phyloP scores from a whole-genome alignment of 2,888 invertebrate genomes.

The Dynastes tityus region DNA sequence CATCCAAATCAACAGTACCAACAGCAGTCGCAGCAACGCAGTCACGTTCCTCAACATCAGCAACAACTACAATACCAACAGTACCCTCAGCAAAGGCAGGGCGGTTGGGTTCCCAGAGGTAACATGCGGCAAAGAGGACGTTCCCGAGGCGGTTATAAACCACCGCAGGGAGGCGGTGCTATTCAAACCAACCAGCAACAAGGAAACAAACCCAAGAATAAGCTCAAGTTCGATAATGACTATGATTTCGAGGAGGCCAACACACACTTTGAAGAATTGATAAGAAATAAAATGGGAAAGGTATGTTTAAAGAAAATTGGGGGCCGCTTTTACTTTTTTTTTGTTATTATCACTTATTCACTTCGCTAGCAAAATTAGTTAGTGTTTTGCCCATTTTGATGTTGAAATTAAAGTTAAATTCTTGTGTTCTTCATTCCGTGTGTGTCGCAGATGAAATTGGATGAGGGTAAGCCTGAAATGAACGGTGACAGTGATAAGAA shows the following conservation, averaged over 20 bases:
- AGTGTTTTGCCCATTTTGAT: neutral
- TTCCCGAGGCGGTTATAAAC: conserved; percentile 62
- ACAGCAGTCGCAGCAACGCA: conserved; percentile 56
- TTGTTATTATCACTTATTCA: neutral
- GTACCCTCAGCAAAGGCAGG: conserved; percentile 58
- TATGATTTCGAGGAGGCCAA: conserved; percentile 99
- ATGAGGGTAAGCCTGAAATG: conserved; percentile 66
- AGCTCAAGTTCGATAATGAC: conserved; percentile 95
- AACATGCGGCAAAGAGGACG: conserved; percentile 72
- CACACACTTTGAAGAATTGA: conserved; percentile 94
- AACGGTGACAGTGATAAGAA: conserved; percentile 85
- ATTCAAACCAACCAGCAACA: conserved; percentile 63
- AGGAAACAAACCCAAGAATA: conserved; percentile 75
- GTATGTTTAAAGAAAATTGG: conserved; percentile 52
- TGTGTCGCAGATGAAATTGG: conserved; percentile 54
- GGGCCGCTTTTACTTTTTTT: no score
- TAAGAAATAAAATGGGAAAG: conserved; percentile 86
- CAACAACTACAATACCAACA: conserved; percentile 68
- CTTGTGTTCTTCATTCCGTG: conserved; percentile 35
- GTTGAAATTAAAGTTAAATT: conserved; percentile 18
- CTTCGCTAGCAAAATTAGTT: neutral
- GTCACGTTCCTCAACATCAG: conserved; percentile 56
- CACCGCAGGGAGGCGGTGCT: conserved; percentile 52
- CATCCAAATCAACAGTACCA: conserved; percentile 48
- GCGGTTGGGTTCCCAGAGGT: conserved; percentile 72